These are phyloP conservation scores for Lagopus leucura DNA, from an alignment of 2,113 vertebrate genomes.

Conservation along the genomic window DNA sequence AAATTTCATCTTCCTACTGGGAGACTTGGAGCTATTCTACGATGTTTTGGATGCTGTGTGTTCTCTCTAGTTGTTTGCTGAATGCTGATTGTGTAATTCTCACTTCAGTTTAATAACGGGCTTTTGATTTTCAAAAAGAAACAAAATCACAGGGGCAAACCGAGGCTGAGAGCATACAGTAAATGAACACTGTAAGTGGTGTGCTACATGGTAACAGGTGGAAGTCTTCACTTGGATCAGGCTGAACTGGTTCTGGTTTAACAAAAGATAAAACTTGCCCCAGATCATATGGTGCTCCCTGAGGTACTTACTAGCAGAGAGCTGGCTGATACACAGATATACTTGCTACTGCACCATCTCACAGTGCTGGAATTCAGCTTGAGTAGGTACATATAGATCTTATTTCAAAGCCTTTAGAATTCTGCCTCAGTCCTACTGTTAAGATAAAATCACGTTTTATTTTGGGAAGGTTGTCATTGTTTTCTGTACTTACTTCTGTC, in stretches of 20 bases:
- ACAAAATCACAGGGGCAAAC: neutral
- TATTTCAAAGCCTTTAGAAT: neutral
- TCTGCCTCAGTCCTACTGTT: neutral
- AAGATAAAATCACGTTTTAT: neutral
- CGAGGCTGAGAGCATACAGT: neutral
- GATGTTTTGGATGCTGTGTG: neutral
- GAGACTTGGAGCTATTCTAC: neutral
- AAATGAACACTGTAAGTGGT: neutral
- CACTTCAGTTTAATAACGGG: neutral
- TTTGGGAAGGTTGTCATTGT: neutral
- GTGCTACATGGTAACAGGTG: neutral
- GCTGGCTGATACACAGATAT: neutral
- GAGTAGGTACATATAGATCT: neutral
- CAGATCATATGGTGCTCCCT: neutral
- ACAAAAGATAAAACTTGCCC: neutral
- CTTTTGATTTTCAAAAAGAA: neutral
- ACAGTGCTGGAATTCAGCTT: neutral
- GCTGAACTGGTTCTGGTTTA: neutral
- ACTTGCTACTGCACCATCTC: neutral
- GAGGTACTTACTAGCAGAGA: neutral
- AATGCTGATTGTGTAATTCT: neutral
- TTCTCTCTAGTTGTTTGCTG: neutral
- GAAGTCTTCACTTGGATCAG: neutral
- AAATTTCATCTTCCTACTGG: neutral
- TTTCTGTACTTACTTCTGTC: neutral